Evolutionary conservation across 2,113 vertebrate genomes (phyloP).

Genomic region (Gorsachius goisagi): DNA sequence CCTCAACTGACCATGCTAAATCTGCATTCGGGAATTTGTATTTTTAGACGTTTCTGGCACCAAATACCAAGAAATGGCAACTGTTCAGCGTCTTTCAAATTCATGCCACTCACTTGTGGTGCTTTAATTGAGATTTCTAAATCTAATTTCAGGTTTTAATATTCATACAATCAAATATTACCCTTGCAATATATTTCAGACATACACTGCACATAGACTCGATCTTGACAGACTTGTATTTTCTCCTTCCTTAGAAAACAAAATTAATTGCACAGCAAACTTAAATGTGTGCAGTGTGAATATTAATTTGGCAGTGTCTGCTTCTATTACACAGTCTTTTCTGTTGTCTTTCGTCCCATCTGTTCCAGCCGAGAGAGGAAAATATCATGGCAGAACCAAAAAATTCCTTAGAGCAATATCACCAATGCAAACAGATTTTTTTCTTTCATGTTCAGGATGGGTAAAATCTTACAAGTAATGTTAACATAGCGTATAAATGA

Average conservation of each 20-base stretch:
- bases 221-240: not conserved
- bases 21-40: not conserved
- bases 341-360: constrained; percentile 21
- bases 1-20: not conserved
- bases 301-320: not conserved
- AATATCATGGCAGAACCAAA: not conserved
- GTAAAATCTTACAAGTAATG: not conserved
- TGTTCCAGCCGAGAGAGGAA: constrained; percentile 25
- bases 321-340: not conserved
- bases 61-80: not conserved
- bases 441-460: not conserved
- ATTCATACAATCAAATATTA: not conserved
- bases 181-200: not conserved
- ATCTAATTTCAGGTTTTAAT: not conserved
- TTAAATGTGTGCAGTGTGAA: not conserved
- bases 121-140: constrained; percentile 3
- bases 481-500: not conserved
- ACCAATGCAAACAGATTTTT: not conserved
- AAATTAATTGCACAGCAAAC: constrained; percentile 6
- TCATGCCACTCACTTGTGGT: not conserved
- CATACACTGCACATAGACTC: not conserved
- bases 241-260: not conserved
- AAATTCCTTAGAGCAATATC: not conserved
- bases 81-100: not conserved
- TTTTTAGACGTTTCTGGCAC: not conserved